Conservation (phyloP, 2,113 vertebrate species). For the Centropus bengalensis region DNA sequence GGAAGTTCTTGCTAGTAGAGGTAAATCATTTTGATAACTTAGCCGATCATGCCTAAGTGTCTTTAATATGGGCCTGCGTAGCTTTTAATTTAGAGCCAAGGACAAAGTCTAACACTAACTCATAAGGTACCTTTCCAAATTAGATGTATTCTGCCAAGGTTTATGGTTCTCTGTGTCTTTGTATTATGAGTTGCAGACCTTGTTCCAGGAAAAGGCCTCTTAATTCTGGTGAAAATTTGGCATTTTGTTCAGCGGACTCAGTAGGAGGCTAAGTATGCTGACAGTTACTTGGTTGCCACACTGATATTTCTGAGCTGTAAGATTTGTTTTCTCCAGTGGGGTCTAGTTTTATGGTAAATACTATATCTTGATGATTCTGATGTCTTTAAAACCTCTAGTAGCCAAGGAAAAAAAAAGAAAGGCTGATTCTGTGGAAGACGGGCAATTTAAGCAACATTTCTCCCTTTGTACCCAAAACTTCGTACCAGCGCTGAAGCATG, state of each 20-base stretch:
- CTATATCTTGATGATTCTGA: background rate
- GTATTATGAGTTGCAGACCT: background rate
- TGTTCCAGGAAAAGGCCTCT: background rate
- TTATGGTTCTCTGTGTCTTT: background rate
- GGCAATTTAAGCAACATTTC: background rate
- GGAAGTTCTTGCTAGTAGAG: background rate
- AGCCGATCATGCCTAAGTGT: background rate
- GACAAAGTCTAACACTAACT: conserved; percentile 1
- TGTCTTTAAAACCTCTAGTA: background rate
- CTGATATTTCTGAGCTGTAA: background rate
- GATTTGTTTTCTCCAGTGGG: background rate
- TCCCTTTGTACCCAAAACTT: background rate
- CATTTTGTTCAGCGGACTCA: background rate
- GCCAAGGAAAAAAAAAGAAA: background rate
- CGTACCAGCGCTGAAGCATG: background rate
- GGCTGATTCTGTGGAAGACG: background rate
- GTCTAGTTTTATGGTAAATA: background rate
- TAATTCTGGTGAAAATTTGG: background rate
- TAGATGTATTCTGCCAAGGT: background rate
- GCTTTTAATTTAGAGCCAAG: conserved; percentile 34
- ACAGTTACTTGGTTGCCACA: background rate
- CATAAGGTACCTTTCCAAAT: background rate
- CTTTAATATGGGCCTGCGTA: background rate
- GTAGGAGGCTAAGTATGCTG: background rate
- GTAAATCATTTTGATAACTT: conserved; percentile 29